Evolutionary conservation across 1,140 invertebrate genomes (phyloP).

Genomic region (Drosophila pandora): DNA sequence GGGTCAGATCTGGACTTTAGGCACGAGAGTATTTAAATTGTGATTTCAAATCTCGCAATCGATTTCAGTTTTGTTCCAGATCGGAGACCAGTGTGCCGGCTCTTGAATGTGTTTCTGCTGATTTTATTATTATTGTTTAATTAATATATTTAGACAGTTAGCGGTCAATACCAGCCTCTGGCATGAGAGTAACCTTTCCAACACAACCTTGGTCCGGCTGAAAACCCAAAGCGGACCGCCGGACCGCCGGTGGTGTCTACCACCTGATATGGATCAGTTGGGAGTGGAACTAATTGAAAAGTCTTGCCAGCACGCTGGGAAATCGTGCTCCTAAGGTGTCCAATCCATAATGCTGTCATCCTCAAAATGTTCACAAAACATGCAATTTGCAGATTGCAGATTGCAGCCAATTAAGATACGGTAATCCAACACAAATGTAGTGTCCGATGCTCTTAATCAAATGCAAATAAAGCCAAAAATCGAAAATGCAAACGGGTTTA

Average conservation of each 20-base stretch:
- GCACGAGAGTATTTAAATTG: conserved; percentile 37
- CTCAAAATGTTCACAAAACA: conserved; percentile 23
- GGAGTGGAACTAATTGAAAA: conserved; percentile 75
- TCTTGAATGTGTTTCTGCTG: conserved; percentile 21
- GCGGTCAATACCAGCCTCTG: conserved; percentile 59
- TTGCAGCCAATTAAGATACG: conserved; percentile 38
- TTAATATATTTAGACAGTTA: conserved; percentile 77
- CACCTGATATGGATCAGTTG: conserved; percentile 72
- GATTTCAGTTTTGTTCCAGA: conserved; percentile 2
- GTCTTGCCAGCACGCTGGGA: conserved; percentile 31
- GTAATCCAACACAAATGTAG: conserved; percentile 16
- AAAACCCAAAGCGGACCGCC: neutral
- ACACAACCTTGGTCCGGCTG: conserved; percentile 54
- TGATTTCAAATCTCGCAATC: conserved; percentile 13
- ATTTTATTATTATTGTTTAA: conserved; percentile 69
- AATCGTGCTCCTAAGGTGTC: conserved; percentile 34
- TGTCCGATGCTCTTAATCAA: conserved; percentile 16
- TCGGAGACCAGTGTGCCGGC: conserved; percentile 38
- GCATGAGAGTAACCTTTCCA: conserved; percentile 61
- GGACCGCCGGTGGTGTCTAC: conserved; percentile 7
- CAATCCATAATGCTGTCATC: conserved; percentile 30
- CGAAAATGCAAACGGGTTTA: conserved; percentile 30
- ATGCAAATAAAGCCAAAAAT: conserved; percentile 20
- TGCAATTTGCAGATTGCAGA: conserved; percentile 37
- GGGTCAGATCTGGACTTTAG: conserved; percentile 36